These are phyloP conservation scores for Patella caerulea DNA, from an alignment of 2,888 invertebrate genomes.

Conservation along the genomic window DNA sequence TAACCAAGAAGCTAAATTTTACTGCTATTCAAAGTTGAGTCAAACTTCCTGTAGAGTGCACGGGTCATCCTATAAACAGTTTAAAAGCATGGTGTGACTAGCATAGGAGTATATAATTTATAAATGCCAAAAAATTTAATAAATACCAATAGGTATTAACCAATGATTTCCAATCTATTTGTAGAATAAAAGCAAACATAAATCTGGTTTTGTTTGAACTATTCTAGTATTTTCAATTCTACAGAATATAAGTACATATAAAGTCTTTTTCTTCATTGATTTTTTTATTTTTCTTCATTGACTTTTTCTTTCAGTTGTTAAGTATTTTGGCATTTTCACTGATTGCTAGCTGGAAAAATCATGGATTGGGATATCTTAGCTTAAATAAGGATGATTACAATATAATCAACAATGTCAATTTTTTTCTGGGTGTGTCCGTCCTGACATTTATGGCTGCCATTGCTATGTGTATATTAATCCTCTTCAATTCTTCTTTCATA, in stretches of 20 bases:
- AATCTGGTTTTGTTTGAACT: background rate
- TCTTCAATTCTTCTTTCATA: constrained; percentile 23
- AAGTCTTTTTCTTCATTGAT: background rate
- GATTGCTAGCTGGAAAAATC: constrained; percentile 40
- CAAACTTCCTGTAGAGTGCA: too few species aligned
- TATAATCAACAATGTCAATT: constrained; percentile 38
- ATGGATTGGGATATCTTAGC: constrained; percentile 38
- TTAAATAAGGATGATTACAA: constrained; percentile 39
- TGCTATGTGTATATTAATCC: constrained; percentile 26
- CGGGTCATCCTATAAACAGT: too few species aligned
- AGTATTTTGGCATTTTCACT: constrained; percentile 37
- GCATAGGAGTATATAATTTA: too few species aligned
- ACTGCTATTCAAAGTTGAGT: too few species aligned
- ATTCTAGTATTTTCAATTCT: background rate
- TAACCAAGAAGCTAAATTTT: too few species aligned
- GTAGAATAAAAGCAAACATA: too few species aligned
- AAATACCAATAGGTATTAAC: too few species aligned
- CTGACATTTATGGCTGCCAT: constrained; percentile 31
- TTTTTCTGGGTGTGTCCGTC: constrained; percentile 38
- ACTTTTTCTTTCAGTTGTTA: constrained; percentile 30
- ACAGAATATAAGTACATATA: background rate
- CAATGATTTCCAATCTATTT: too few species aligned
- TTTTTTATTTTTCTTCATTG: background rate
- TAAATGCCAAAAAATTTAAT: too few species aligned
- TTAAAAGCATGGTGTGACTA: too few species aligned